Conservation (phyloP, 1,140 invertebrate genomes). For the Drosophila arawakana region DNA sequence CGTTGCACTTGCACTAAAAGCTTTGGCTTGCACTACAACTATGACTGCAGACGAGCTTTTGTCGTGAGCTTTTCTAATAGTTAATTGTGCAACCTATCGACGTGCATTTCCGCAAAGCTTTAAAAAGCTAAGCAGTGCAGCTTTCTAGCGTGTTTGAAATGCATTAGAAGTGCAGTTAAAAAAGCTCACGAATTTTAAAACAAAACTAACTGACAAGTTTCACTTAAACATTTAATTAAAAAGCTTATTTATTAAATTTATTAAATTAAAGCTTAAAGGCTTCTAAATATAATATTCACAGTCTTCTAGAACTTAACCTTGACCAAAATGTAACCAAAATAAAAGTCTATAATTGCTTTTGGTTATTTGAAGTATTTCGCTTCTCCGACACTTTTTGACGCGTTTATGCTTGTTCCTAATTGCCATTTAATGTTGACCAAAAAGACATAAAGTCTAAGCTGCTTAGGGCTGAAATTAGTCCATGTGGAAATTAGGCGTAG, state of each 20-base stretch:
- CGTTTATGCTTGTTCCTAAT: conserved; percentile 30
- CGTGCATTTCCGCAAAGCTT: conserved; percentile 27
- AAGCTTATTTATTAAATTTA: neutral
- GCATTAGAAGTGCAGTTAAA: conserved; percentile 15
- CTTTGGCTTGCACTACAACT: conserved; percentile 7
- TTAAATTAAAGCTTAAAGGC: too few relatives aligned
- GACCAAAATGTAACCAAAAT: neutral
- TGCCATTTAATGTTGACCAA: conserved; percentile 55
- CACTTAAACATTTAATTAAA: neutral
- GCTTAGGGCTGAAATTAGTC: conserved; percentile 38
- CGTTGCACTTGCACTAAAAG: conserved; percentile 14
- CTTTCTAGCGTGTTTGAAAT: conserved; percentile 42
- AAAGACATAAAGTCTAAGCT: conserved; percentile 38
- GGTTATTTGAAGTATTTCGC: conserved; percentile 38
- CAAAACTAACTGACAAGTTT: neutral
- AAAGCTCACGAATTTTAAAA: neutral
- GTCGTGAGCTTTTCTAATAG: conserved; percentile 24
- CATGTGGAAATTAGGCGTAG: neutral
- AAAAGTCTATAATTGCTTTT: conserved; percentile 2
- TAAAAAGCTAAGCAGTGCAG: conserved; percentile 11
- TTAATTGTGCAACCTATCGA: conserved; percentile 32
- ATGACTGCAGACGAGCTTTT: conserved; percentile 36
- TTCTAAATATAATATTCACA: too few relatives aligned
- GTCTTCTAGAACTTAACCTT: neutral
- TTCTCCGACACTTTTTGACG: conserved; percentile 29